Evolutionary conservation across 2,888 invertebrate genomes (phyloP), one percentile per base, ranked within the genome.

Genomic region (Drosophila mimica): DNA sequence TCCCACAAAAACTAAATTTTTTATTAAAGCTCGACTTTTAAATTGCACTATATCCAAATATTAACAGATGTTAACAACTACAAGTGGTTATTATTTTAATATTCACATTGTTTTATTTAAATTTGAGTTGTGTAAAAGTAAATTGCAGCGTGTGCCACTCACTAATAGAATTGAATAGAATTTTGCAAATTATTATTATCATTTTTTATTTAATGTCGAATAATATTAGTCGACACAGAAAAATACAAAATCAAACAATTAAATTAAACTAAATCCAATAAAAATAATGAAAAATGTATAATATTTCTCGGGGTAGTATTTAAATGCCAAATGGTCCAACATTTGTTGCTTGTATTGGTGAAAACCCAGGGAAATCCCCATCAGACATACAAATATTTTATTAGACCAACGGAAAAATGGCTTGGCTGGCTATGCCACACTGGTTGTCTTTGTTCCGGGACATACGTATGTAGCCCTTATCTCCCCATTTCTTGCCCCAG

Each of bases 391-490:
- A 20, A 31, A 17, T 20, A 7, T 17, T 2, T 15, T 17, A 17
- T 92, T 95, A 97, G 85, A 97, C 97, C 53, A 97, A 94, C 28
- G 98, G 98, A 93, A 96, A 98, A 90, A 96, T 96, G 70, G 97
- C 96, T 76, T 94, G 91, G 56, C 95, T 94, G 54, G 98, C 98
- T 92, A 98, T 95, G 82, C 97, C 97, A 92, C 98, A 98, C 91
- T 96, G 95, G 93, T 98, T 98, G 54, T 96, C 88, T 87, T 94
- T 94, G 93, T 98, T 97, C 83, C 98, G 95, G 25, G 97, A 95
- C 96, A 98, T 97, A 93, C 96, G 96, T 90, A 98, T 96, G 94
- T 97, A 98, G 36, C 98, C 98, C 0, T 95, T 90, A 30, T 95
- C 94, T 31, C 98, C 98, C 97, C 97, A 98, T 3, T 86, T 83